Evolutionary conservation across 2,113 vertebrate genomes (phyloP).

Genomic region (Chionis minor): DNA sequence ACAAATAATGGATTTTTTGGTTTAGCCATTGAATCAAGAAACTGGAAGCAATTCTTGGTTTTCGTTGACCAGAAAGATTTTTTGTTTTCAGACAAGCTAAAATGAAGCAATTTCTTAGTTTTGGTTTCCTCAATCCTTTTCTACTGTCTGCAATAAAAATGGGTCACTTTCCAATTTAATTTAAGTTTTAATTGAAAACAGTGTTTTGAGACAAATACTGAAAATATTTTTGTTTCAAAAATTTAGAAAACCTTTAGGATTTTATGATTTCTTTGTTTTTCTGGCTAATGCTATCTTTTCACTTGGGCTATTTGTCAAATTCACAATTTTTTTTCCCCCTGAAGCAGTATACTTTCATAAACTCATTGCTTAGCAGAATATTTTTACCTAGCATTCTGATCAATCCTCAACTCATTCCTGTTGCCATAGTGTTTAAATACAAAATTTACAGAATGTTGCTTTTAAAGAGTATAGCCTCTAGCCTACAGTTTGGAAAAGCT

Average conservation of each 20-base stretch:
- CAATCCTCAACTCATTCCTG: background rate
- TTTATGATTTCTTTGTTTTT: background rate
- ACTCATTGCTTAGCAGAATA: background rate
- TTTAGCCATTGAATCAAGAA: background rate
- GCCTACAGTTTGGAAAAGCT: background rate
- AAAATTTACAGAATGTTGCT: background rate
- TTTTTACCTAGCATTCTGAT: background rate
- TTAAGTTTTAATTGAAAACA: constrained; percentile 21
- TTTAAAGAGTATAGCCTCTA: background rate
- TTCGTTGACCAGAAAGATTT: background rate
- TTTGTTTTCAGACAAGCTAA: constrained; percentile 6
- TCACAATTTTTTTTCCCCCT: background rate
- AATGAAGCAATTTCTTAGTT: background rate
- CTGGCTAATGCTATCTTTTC: background rate
- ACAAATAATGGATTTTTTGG: background rate
- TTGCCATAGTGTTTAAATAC: background rate
- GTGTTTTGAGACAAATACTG: background rate
- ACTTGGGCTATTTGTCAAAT: background rate
- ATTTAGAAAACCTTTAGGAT: background rate
- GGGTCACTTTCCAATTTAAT: background rate
- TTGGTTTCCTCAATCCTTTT: background rate
- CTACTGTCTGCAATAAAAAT: background rate
- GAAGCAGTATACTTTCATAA: background rate
- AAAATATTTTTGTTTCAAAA: background rate
- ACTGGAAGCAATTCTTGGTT: background rate